A percentile compares a stretch with the other conserved stretches of the same genome.
These are phyloP conservation scores for Catamblyrhynchus diadema DNA, from an alignment of 2,797 vertebrate genomes.

Conservation along the genomic window DNA sequence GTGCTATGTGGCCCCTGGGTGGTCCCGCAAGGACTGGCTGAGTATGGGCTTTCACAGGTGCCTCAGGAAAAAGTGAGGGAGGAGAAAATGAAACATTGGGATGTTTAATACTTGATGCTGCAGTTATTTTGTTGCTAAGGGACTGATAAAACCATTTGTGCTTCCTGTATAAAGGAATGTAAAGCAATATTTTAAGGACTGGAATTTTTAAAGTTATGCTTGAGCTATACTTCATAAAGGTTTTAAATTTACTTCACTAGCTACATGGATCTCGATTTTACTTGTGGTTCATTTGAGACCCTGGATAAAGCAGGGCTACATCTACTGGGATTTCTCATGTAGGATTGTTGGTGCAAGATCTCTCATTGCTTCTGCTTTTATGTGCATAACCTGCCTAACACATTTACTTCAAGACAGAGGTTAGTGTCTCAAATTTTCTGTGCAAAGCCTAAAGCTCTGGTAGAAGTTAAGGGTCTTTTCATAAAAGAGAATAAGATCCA, in stretches of 20 bases:
- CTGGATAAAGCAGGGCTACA: neutral
- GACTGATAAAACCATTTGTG: neutral
- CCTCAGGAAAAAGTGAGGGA: neutral
- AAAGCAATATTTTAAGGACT: neutral
- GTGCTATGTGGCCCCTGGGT: neutral
- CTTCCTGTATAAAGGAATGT: neutral
- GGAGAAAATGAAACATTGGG: neutral
- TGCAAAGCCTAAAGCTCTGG: neutral
- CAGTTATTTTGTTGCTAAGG: neutral
- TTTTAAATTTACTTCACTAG: neutral
- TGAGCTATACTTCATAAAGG: neutral
- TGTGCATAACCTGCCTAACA: neutral
- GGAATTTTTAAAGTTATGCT: neutral
- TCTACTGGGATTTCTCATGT: neutral
- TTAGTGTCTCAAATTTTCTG: neutral
- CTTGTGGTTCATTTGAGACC: neutral
- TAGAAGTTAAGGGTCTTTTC: neutral
- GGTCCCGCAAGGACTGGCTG: neutral
- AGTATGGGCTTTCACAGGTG: neutral
- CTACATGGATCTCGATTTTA: neutral
- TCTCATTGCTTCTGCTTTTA: neutral
- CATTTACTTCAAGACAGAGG: neutral
- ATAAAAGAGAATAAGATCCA: constrained; percentile 12
- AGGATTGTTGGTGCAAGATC: neutral
- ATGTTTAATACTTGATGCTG: neutral